Conservation (phyloP, 1,140 invertebrate genomes). For the Brachystomella parvula region DNA sequence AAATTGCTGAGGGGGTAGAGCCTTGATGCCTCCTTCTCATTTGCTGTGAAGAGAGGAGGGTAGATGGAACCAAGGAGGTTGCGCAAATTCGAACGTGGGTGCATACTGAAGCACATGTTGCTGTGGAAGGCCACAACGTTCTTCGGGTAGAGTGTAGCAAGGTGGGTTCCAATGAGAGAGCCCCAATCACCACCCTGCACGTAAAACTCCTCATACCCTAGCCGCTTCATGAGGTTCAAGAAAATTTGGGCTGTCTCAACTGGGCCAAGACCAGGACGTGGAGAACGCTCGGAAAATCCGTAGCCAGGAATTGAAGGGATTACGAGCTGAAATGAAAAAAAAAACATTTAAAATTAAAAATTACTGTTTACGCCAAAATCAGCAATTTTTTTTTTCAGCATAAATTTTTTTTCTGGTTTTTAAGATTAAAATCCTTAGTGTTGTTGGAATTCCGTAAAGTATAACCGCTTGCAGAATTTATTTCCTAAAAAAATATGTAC, state of each 20-base stretch:
- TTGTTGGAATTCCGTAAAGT: no score
- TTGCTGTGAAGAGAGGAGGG: slow-evolving; percentile 28
- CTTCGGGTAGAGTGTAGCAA: slow-evolving; percentile 51
- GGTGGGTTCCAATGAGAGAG: slow-evolving; percentile 48
- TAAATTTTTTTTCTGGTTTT: no score
- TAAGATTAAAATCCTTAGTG: no score
- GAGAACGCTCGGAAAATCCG: slow-evolving; percentile 67
- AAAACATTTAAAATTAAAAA: neutral
- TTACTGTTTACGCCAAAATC: no score
- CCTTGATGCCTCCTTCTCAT: neutral
- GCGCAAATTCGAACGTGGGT: slow-evolving; percentile 43
- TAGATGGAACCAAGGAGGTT: slow-evolving; percentile 46
- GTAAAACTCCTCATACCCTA: slow-evolving; percentile 68
- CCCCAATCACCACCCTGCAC: slow-evolving; percentile 68
- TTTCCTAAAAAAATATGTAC: no score
- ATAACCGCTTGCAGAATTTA: no score
- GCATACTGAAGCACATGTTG: slow-evolving; percentile 40
- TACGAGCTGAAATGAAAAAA: slow-evolving; percentile 47
- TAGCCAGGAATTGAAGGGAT: slow-evolving; percentile 74
- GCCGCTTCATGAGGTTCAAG: slow-evolving; percentile 69
- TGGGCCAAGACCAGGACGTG: slow-evolving; percentile 53
- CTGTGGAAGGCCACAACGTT: slow-evolving; percentile 44
- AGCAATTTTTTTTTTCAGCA: no score
- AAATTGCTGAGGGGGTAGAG: slow-evolving; percentile 33
- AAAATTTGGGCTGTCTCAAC: slow-evolving; percentile 62